Percentiles rank a stretch among this genome's conserved stretches.
phyloP scores from a whole-genome alignment of 2,888 invertebrate species.

The Ceraclea dissimilis region DNA sequence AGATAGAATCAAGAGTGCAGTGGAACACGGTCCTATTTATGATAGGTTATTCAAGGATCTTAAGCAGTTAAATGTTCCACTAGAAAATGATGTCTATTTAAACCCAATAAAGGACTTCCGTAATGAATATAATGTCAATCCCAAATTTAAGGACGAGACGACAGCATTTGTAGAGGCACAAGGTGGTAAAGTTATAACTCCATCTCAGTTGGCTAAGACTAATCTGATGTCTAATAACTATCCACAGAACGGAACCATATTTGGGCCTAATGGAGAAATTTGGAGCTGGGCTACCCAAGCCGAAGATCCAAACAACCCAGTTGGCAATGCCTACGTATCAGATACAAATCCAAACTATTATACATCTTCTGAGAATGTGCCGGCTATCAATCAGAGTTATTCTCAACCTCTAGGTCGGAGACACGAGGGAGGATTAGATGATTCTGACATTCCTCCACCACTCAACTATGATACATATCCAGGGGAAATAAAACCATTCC shows the following conservation, averaged over 20 bases:
- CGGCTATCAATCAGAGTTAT: conserved; percentile 40
- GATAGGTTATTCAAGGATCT: conserved; percentile 50
- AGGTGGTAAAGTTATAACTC: conserved; percentile 42
- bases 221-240: conserved; percentile 27
- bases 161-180: conserved; percentile 46
- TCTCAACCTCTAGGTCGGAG: neutral
- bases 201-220: conserved; percentile 41
- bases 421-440: conserved; percentile 30
- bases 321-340: conserved; percentile 9
- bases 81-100: conserved; percentile 46
- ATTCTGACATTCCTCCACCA: conserved; percentile 29
- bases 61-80: conserved; percentile 45
- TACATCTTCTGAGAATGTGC: conserved; percentile 40
- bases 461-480: conserved; percentile 47
- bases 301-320: conserved; percentile 16
- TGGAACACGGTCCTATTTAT: conserved; percentile 53
- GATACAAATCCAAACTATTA: conserved; percentile 39
- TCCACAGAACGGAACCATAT: conserved; percentile 43
- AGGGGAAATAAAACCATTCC: conserved; percentile 18
- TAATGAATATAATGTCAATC: conserved; percentile 47
- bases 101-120: conserved; percentile 50
- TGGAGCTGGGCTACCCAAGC: conserved; percentile 40
- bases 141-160: conserved; percentile 49
- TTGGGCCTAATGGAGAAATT: conserved; percentile 47
- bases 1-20: conserved; percentile 51